A percentile compares a stretch with the other conserved stretches of the same genome.
phyloP scores from a whole-genome alignment of 92 coral and sea anemone species.

The Heteractis magnifica region DNA sequence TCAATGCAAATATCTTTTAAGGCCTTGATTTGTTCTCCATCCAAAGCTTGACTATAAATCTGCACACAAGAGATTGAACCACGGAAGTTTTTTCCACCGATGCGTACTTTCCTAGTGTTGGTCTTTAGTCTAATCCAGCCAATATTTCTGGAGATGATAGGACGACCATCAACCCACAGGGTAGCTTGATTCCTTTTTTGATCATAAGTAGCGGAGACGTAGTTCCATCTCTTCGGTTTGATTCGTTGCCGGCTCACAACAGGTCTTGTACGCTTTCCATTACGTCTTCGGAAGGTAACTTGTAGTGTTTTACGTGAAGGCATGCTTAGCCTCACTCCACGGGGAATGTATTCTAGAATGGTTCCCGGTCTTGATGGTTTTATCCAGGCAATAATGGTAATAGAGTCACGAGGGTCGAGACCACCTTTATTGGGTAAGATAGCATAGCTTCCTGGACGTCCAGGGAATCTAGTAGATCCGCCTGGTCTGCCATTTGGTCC shows the following conservation, averaged over 20 bases:
- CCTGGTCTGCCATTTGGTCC: conserved; percentile 77
- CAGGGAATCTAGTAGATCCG: conserved; percentile 61
- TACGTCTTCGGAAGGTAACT: conserved; percentile 59
- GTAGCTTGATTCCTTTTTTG: conserved; percentile 45
- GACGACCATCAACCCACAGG: conserved; percentile 49
- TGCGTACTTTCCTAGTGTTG: conserved; percentile 25
- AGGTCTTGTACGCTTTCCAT: conserved; percentile 32
- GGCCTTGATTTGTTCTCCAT: conserved; percentile 54
- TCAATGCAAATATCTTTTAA: conserved; percentile 48
- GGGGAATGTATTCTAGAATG: conserved; percentile 60
- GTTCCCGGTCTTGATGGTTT: conserved; percentile 69
- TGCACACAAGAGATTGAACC: conserved; percentile 61
- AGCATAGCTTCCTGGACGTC: conserved; percentile 51
- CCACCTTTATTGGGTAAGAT: conserved; percentile 55
- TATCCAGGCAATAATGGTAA: conserved; percentile 74
- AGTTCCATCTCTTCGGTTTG: conserved; percentile 64
- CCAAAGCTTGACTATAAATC: conserved; percentile 50
- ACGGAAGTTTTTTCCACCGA: conserved; percentile 52
- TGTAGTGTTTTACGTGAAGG: conserved; percentile 43
- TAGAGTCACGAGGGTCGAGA: conserved; percentile 57
- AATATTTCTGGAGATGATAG: conserved; percentile 43
- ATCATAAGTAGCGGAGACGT: conserved; percentile 60
- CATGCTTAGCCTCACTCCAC: conserved; percentile 71
- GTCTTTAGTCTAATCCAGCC: conserved; percentile 64
- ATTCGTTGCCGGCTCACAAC: conserved; percentile 49